These are phyloP conservation scores for Megalops cyprinoides DNA, from an alignment of 2,797 vertebrate genomes.

Conservation along the genomic window DNA sequence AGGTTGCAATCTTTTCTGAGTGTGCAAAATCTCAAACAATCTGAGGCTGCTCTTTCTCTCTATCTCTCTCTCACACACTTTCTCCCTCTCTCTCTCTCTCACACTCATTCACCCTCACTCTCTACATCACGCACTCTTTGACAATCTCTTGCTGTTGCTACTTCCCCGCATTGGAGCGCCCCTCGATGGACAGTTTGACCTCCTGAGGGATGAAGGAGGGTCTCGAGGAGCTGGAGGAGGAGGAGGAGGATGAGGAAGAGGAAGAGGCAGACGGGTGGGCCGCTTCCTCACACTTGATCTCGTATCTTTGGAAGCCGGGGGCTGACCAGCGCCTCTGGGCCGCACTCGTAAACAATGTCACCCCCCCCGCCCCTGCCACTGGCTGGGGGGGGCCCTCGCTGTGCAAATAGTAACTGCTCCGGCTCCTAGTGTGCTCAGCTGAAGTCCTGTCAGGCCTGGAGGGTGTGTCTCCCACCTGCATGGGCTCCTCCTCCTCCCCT, in stretches of 20 bases:
- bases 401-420: slow-evolving; percentile 79
- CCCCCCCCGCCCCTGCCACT: slow-evolving; percentile 61
- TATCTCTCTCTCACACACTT: no score
- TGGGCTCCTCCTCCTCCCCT: slow-evolving; percentile 65
- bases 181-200: slow-evolving; percentile 98
- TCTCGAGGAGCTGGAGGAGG: slow-evolving; percentile 72
- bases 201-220: slow-evolving; percentile 98
- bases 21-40: slow-evolving; percentile 92
- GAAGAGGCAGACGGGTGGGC: slow-evolving; percentile 67
- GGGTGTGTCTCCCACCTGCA: slow-evolving; percentile 69
- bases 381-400: slow-evolving; percentile 67
- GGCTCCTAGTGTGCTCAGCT: slow-evolving; percentile 72
- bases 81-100: slow-evolving; percentile 53
- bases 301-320: slow-evolving; percentile 91
- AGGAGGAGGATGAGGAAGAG: slow-evolving; percentile 66
- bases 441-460: slow-evolving; percentile 74
- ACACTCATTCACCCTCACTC: not conserved
- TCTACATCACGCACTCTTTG: no score
- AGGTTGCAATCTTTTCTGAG: slow-evolving; percentile 63
- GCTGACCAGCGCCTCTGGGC: slow-evolving; percentile 87
- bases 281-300: slow-evolving; percentile 81
- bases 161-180: slow-evolving; percentile 97
- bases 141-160: slow-evolving; percentile 76
- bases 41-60: slow-evolving; percentile 79
- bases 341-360: slow-evolving; percentile 63